phyloP scores from a whole-genome alignment of 1,140 invertebrate species.

The Polypedilum pembai region DNA sequence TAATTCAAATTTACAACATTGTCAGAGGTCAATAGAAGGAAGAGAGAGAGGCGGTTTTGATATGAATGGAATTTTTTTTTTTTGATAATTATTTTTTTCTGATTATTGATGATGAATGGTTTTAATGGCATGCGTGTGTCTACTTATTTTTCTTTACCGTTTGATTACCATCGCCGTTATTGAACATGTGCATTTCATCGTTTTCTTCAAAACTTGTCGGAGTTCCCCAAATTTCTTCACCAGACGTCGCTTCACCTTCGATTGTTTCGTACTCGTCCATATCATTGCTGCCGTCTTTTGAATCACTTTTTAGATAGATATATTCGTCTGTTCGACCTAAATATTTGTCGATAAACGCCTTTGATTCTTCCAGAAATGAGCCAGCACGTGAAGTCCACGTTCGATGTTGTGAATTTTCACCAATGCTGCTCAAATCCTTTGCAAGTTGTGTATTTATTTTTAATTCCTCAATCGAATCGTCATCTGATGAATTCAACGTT shows the following conservation, averaged over 20 bases:
- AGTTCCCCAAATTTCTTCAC: constrained; percentile 78
- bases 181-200: constrained; percentile 57
- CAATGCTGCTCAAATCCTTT: constrained; percentile 42
- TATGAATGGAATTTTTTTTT: constrained; percentile 22
- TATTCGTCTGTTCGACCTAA: constrained; percentile 39
- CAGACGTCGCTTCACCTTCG: constrained; percentile 65
- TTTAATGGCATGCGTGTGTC: background rate
- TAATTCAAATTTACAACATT: background rate
- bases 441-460: constrained; percentile 40
- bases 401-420: constrained; percentile 43
- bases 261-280: constrained; percentile 46
- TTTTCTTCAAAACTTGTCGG: constrained; percentile 73
- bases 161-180: constrained; percentile 55
- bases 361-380: constrained; percentile 57
- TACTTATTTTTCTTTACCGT: constrained; percentile 46
- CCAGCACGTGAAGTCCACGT: constrained; percentile 72
- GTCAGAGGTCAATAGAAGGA: background rate
- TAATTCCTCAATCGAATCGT: constrained; percentile 34
- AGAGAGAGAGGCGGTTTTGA: background rate
- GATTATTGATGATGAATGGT: background rate
- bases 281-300: constrained; percentile 43
- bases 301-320: constrained; percentile 36
- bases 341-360: constrained; percentile 44
- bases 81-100: background rate
- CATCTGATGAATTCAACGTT: constrained; percentile 35